A percentile compares a stretch with the other conserved stretches of the same genome.
phyloP scores from a whole-genome alignment of 1,140 invertebrate species.

The Lethocerus indicus region DNA sequence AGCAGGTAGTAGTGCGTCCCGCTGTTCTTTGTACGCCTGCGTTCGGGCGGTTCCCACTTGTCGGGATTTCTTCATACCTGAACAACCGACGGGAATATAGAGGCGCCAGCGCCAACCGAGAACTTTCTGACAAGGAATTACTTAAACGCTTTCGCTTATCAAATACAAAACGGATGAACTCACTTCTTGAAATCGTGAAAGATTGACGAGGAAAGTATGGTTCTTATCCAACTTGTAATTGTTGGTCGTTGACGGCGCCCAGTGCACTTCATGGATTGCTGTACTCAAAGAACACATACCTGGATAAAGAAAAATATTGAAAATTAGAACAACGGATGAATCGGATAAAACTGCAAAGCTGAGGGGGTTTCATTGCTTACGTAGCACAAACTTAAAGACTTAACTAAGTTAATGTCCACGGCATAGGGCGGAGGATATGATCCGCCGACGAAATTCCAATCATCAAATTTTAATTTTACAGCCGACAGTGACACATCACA shows the following conservation, averaged over 20 bases:
- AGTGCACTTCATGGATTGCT: conserved; percentile 59
- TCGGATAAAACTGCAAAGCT: no score
- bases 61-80: conserved; percentile 83
- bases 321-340: neutral
- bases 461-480: no score
- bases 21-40: conserved; percentile 70
- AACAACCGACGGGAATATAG: conserved; percentile 14
- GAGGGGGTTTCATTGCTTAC: no score
- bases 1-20: conserved; percentile 81
- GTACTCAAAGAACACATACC: conserved; percentile 88
- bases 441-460: no score
- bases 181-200: conserved; percentile 93
- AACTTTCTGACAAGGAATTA: neutral
- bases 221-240: conserved; percentile 92
- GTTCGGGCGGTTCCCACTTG: conserved; percentile 78
- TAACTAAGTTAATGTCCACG: no score
- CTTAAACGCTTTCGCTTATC: neutral
- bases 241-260: conserved; percentile 75
- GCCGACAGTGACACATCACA: no score
- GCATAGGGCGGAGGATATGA: no score
- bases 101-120: neutral
- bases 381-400: neutral
- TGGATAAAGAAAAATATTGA: conserved; percentile 22
- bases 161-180: conserved; percentile 25
- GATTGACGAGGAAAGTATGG: conserved; percentile 88